Percentiles rank a stretch among this genome's conserved stretches.
These are phyloP conservation scores for Pterocles burchelli DNA, from an alignment of 2,113 vertebrate species.

Conservation along the genomic window DNA sequence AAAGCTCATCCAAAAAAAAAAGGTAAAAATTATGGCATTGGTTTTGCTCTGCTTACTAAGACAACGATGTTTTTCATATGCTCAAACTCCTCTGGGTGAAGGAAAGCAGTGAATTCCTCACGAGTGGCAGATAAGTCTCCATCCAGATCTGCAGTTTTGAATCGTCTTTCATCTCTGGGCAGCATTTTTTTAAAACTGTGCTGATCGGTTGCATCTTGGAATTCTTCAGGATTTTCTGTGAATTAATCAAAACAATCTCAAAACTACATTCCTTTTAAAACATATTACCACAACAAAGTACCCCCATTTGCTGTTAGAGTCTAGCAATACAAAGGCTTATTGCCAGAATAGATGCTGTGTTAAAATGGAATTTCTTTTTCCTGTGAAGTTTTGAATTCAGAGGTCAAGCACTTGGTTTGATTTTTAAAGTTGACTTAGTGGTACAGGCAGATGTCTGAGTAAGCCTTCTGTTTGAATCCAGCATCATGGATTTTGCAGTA, in stretches of 20 bases:
- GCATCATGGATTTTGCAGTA: background rate
- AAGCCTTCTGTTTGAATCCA: background rate
- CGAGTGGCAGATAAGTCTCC: constrained; percentile 84
- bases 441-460: background rate
- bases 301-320: background rate
- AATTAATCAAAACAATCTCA: background rate
- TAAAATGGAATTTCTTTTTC: background rate
- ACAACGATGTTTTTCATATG: constrained; percentile 97
- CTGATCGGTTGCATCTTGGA: constrained; percentile 89
- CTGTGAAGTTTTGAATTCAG: background rate
- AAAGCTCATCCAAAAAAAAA: background rate
- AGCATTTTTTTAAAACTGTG: constrained; percentile 98
- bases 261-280: background rate
- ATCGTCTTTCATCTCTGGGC: constrained; percentile 93
- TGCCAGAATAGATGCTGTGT: background rate
- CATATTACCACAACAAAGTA: background rate
- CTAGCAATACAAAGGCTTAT: background rate
- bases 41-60: constrained; percentile 81
- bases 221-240: constrained; percentile 90
- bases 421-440: background rate
- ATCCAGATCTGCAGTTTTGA: constrained; percentile 87
- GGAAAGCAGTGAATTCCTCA: constrained; percentile 95
- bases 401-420: background rate
- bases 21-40: background rate
- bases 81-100: constrained; percentile 97